A percentile compares a stretch with the other conserved stretches of the same genome.
Evolutionary conservation across 64 coral and sea anemone species (phyloP).

Genomic region (Platygyra sinensis): DNA sequence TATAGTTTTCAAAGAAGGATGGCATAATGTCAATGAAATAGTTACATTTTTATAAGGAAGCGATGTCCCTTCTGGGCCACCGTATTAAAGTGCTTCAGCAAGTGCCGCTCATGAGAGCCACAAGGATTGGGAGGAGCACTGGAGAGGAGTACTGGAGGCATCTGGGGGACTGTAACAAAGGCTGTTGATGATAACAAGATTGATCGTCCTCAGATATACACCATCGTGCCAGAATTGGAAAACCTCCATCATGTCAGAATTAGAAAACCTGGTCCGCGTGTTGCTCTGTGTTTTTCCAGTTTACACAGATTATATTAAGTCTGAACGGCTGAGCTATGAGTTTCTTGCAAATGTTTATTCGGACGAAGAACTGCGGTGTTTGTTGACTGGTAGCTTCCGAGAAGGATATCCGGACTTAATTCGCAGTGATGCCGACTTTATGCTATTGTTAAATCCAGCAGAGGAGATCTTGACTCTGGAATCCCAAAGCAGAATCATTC

Average conservation of each 20-base stretch:
- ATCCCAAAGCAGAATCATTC: background rate
- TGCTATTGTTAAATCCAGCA: background rate
- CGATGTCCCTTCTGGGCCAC: too few relatives aligned
- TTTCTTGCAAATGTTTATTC: background rate
- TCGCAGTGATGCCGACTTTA: background rate
- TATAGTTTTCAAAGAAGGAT: too few relatives aligned
- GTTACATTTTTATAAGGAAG: too few relatives aligned
- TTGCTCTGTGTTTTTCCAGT: background rate
- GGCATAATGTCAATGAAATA: too few relatives aligned
- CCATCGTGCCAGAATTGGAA: too few relatives aligned
- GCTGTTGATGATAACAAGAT: too few relatives aligned
- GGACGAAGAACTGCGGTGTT: background rate
- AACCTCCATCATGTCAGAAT: background rate
- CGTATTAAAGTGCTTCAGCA: too few relatives aligned
- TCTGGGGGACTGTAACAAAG: too few relatives aligned
- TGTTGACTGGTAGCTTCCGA: background rate
- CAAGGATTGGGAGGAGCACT: too few relatives aligned
- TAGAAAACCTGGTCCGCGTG: background rate
- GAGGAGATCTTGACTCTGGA: background rate
- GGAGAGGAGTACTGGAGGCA: too few relatives aligned
- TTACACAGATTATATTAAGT: background rate
- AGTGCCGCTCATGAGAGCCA: too few relatives aligned
- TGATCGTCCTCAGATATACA: too few relatives aligned
- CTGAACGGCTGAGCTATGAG: background rate
- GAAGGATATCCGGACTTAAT: constrained; percentile 2